Evolutionary conservation across 2,888 invertebrate genomes (phyloP), one percentile per base, ranked within the genome.

Genomic region (Parnassius glacialis): DNA sequence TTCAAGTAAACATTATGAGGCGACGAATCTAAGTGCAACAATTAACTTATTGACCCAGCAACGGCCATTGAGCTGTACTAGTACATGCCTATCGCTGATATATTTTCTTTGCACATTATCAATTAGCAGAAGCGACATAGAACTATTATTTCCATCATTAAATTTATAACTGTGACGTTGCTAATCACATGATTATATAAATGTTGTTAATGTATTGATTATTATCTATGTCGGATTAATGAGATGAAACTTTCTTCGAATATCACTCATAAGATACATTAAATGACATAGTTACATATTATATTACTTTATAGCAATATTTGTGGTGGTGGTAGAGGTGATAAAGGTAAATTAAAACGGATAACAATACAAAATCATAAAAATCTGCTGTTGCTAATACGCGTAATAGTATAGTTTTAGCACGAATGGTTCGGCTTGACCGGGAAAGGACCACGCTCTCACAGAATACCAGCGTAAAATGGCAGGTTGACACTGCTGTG

Each of bases 11-110:
- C 59, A 59, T 52, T 43, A 55, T 10, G 57, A 51, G 42, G 42
- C 44, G 44, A 59, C 55, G 56, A 61, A 74, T 76, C 71, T 74
- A 70, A 75, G 71, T 74, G 71, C 70, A 76, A 77, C 71, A 78
- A 76, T 85, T 87, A 81, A 84, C 85, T 78, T 81, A 76, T 84
- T 84, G 86, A 85, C 87, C 85, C 65, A 77, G 81, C 81, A 82
- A 86, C 84, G 64, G 64, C 69, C 64, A 70, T 70, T 79, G 75
- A 76, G 75, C 71, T 67, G 67, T 70, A 71, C 70, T 75, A 72
- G 68, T 66, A 56, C 48, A 5, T 9, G 34, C 56, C 70, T 81
- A 81, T 80, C 78, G 64, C 59, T 65, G 75, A 82, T 83, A 77
- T 70, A 70, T 78, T 72, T 79, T 76, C 74, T 69, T 78, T 80